These are phyloP conservation scores for Lagodon rhomboides DNA, from an alignment of 2,797 vertebrate genomes.

Conservation along the genomic window DNA sequence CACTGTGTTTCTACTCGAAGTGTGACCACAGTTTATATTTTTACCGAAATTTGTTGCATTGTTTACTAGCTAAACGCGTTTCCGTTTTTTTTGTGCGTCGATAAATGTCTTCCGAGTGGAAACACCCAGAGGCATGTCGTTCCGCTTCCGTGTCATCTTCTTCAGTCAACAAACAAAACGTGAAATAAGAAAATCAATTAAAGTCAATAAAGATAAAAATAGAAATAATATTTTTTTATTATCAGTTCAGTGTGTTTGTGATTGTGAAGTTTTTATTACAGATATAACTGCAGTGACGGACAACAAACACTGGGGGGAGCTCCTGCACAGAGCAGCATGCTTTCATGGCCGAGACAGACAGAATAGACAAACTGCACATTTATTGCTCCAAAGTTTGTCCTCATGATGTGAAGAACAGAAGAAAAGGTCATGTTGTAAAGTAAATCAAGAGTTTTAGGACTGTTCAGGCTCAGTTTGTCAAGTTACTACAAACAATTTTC, in stretches of 20 bases:
- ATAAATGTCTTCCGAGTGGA: slow-evolving; percentile 18
- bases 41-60: rapidly evolving
- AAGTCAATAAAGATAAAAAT: no score
- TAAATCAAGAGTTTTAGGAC: no score
- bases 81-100: neutral
- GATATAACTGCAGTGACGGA: neutral
- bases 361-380: neutral
- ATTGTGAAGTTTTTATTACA: neutral
- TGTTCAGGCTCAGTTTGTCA: no score
- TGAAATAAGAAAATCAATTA: no score
- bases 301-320: neutral
- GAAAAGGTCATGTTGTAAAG: no score
- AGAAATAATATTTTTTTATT: no score
- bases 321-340: slow-evolving; percentile 2
- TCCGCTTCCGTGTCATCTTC: neutral
- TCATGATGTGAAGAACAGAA: no score
- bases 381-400: neutral
- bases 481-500: no score
- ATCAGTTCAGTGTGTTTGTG: neutral
- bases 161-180: no score
- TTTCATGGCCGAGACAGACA: neutral
- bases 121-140: neutral
- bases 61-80: neutral
- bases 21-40: rapidly evolving
- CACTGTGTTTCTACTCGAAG: neutral